A percentile compares a stretch with the other conserved stretches of the same genome.
phyloP scores from a whole-genome alignment of 2,888 invertebrate genomes.

The Ptilodon capucinus region DNA sequence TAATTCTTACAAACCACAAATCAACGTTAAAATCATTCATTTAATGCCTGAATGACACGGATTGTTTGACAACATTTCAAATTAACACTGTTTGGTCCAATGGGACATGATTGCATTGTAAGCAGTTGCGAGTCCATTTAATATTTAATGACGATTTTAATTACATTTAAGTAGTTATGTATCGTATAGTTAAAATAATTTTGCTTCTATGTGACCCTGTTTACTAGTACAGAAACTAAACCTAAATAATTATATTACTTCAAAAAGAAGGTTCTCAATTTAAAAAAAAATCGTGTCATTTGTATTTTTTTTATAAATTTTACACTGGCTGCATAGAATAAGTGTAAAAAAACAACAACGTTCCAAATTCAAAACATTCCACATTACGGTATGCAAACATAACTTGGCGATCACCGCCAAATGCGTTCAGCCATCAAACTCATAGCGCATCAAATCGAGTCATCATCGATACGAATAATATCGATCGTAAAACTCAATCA shows the following conservation, averaged over 20 bases:
- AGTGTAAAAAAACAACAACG: not conserved
- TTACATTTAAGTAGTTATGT: no score
- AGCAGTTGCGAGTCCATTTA: not conserved
- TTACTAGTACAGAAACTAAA: no score
- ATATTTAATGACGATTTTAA: no score
- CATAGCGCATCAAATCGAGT: not conserved
- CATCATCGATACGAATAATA: slow-evolving; percentile 16
- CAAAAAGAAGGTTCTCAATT: no score
- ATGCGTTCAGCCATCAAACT: not conserved
- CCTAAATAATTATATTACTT: no score
- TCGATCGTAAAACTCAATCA: slow-evolving; percentile 43
- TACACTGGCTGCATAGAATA: not conserved
- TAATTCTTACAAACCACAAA: no score
- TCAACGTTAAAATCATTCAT: not conserved
- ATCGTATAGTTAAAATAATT: no score
- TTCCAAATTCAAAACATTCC: not conserved
- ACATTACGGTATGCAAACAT: not conserved
- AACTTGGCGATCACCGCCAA: not conserved
- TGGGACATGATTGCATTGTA: not conserved
- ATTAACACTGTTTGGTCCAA: not conserved
- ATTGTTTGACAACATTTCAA: not conserved
- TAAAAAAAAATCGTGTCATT: no score
- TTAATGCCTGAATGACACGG: not conserved
- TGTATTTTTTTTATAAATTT: no score
- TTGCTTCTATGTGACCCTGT: no score